These are phyloP conservation scores for Alosa alosa DNA, from an alignment of 2,113 vertebrate genomes.

Conservation along the genomic window DNA sequence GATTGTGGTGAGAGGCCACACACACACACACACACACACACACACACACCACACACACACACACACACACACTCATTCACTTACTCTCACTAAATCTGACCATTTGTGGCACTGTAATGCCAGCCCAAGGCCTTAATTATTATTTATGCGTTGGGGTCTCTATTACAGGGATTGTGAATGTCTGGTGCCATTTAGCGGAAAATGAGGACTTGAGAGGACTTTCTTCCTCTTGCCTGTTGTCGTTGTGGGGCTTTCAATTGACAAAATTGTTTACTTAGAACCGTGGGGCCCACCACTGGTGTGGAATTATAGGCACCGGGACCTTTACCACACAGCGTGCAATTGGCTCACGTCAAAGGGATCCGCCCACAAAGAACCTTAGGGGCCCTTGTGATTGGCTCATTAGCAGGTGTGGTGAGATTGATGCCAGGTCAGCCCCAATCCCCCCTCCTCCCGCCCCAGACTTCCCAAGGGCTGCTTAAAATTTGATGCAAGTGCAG, in stretches of 20 bases:
- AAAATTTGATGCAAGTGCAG: constrained; percentile 52
- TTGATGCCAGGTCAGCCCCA: constrained; percentile 51
- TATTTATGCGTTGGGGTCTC: neutral
- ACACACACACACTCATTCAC: neutral
- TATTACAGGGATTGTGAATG: neutral
- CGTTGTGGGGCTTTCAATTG: neutral
- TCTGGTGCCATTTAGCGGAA: neutral
- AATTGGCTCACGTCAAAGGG: neutral
- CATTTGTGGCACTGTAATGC: constrained; percentile 10
- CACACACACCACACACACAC: constrained; percentile 8
- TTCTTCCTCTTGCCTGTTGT: neutral
- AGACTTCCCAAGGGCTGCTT: constrained; percentile 17
- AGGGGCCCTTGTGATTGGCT: constrained; percentile 53
- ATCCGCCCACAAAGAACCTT: neutral
- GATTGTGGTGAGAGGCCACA: neutral
- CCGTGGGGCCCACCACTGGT: neutral
- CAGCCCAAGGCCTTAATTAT: neutral
- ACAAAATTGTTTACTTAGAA: neutral
- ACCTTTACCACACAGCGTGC: neutral
- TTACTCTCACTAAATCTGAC: neutral
- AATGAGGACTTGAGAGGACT: neutral
- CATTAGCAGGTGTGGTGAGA: constrained; percentile 72
- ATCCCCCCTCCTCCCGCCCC: neutral
- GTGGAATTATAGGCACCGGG: neutral
- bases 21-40: neutral